Evolutionary conservation across 2,113 vertebrate species (phyloP), one percentile per base, ranked within the genome.

Genomic region (Cettia cetti): DNA sequence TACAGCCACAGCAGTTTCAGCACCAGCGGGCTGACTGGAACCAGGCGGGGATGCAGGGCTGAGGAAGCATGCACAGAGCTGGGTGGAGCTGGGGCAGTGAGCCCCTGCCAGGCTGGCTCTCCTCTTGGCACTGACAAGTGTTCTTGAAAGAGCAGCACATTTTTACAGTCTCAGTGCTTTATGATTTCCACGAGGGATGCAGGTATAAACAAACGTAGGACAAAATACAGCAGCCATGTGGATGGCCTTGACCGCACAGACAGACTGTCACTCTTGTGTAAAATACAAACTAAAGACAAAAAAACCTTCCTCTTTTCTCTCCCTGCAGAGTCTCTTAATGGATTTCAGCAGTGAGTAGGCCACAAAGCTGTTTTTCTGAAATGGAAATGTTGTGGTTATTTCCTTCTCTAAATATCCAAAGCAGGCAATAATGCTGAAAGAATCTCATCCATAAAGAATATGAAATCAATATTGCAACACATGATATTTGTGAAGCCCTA

Each of bases 331-430:
- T 47, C 44, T 24, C 60, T 60, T 88, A 90, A 81, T 86, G 88
- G 75, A 92, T 95, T 93, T 95, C 85, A 90, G 76, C 68, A 90
- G 39, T 2, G 15, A 92, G 27, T 13, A 86, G 82, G 88, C 64
- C 72, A 93, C 68, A 82, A 33, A 75, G 44, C 42, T 93, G 64
- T 81, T 94, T 90, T 90, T 92, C 88, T 93, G 90, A 69, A 93
- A 84, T 75, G 76, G 88, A 93, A 90, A 83, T 83, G 63, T 61
- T 90, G 59, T 35, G 37, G 53, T 72, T 87, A 64, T 52, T 95
- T 94, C 63, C 59, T 85, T 82, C 56, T 81, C 64, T 77, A 49
- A 78, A 75, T 68, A 78, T 33, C 78, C 64, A 84, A 44, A 92
- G 47, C 69, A 49, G 76, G n/a, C 39, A 86, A 52, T 80, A 85